These are phyloP conservation scores for Pseudolycoriella hygida DNA, from an alignment of 2,888 invertebrate species.

Conservation along the genomic window DNA sequence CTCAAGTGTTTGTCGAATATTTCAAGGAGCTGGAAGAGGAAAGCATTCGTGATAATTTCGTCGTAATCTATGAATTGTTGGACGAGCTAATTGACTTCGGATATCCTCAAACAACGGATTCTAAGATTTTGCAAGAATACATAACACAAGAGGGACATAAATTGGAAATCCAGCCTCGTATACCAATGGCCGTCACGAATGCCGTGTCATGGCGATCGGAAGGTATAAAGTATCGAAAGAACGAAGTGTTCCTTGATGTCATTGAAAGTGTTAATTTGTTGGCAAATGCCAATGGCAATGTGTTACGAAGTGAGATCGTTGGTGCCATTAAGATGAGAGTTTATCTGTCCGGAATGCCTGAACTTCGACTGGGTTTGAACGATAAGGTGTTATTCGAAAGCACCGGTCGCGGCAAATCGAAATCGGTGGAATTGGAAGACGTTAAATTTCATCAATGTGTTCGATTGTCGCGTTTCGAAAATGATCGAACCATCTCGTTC, in stretches of 20 bases:
- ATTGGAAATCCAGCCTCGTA: constrained; percentile 85
- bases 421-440: constrained; percentile 95
- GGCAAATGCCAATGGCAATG: constrained; percentile 93
- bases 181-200: constrained; percentile 98
- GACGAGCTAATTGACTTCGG: constrained; percentile 97
- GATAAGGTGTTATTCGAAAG: constrained; percentile 97
- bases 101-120: constrained; percentile 96
- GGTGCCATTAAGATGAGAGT: constrained; percentile 98
- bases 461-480: constrained; percentile 88
- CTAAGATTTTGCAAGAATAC: constrained; percentile 94
- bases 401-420: constrained; percentile 91
- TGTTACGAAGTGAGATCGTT: constrained; percentile 91
- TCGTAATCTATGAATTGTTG: constrained; percentile 90
- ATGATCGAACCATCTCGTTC: constrained; percentile 94
- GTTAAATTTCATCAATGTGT: constrained; percentile 99
- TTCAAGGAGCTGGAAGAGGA: constrained; percentile 98
- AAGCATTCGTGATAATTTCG: constrained; percentile 96
- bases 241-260: constrained; percentile 97
- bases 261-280: constrained; percentile 95
- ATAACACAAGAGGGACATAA: constrained; percentile 98
- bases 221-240: constrained; percentile 95
- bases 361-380: constrained; percentile 85
- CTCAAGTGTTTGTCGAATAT: constrained; percentile 88
- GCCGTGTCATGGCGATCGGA: constrained; percentile 98
- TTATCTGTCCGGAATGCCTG: constrained; percentile 96